Conservation (phyloP, 92 coral and sea anemone genomes). For the Paramuricea clavata region DNA sequence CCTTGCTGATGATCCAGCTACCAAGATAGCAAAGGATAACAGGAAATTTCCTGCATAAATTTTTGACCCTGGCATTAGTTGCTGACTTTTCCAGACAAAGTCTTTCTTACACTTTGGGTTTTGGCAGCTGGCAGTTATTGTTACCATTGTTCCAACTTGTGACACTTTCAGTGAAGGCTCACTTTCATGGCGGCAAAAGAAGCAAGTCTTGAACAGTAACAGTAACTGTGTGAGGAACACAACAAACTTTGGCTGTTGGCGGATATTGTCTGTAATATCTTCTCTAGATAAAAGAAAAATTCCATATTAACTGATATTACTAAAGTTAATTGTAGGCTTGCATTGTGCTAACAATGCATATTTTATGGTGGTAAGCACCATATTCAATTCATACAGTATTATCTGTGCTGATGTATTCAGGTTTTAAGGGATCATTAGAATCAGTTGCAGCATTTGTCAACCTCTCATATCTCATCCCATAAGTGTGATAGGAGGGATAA, state of each 20-base stretch:
- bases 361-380: not conserved
- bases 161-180: conserved; percentile 20
- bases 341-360: not conserved
- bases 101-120: conserved; percentile 57
- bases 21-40: conserved; percentile 55
- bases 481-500: not conserved
- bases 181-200: conserved; percentile 25
- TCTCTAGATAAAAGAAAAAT: not conserved
- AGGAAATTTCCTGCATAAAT: conserved; percentile 66
- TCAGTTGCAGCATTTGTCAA: too few relatives aligned
- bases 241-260: conserved; percentile 10
- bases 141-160: conserved; percentile 36
- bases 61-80: conserved; percentile 40
- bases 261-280: not conserved
- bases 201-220: conserved; percentile 37
- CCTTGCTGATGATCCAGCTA: conserved; percentile 66
- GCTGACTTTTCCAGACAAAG: conserved; percentile 60
- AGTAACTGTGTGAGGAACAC: conserved; percentile 43
- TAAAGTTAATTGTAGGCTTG: not conserved
- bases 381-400: not conserved
- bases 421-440: not conserved
- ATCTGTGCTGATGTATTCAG: not conserved
- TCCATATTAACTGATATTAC: not conserved
- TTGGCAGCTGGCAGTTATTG: conserved; percentile 9
- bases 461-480: too few relatives aligned